These are phyloP conservation scores for Tolypeutes matacus DNA, from an alignment of 2,797 vertebrate genomes.

Conservation along the genomic window DNA sequence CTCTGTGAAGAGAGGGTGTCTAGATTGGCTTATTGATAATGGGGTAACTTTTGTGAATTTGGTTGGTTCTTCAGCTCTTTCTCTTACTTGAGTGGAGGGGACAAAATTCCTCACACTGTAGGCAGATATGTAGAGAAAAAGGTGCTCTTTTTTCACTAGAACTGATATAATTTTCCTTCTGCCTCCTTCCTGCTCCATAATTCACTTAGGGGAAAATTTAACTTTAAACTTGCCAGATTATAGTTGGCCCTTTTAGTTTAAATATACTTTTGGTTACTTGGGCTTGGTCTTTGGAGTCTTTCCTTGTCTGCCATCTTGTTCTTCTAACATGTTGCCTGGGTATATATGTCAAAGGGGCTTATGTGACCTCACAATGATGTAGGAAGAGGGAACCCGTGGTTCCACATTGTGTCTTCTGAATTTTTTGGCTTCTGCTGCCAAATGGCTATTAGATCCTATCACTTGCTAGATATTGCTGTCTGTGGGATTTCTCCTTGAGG, in stretches of 20 bases:
- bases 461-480: background rate
- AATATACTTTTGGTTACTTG: background rate
- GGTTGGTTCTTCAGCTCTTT: background rate
- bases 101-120: background rate
- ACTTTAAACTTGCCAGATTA: background rate
- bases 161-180: background rate
- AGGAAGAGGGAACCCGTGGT: background rate
- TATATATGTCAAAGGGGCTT: background rate
- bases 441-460: background rate
- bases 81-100: background rate
- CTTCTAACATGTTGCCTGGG: background rate
- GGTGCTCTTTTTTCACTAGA: background rate
- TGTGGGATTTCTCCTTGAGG: background rate
- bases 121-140: background rate
- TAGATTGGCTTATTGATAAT: background rate
- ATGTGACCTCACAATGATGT: background rate
- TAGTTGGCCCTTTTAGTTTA: background rate
- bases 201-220: background rate
- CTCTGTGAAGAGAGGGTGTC: background rate
- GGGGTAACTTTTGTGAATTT: background rate
- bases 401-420: background rate
- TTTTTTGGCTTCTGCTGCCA: background rate
- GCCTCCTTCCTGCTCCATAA: accelerated
- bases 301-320: background rate
- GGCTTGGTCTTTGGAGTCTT: background rate